These are phyloP conservation scores for Brevimyrus niger DNA, from an alignment of 2,113 vertebrate species.

Conservation along the genomic window DNA sequence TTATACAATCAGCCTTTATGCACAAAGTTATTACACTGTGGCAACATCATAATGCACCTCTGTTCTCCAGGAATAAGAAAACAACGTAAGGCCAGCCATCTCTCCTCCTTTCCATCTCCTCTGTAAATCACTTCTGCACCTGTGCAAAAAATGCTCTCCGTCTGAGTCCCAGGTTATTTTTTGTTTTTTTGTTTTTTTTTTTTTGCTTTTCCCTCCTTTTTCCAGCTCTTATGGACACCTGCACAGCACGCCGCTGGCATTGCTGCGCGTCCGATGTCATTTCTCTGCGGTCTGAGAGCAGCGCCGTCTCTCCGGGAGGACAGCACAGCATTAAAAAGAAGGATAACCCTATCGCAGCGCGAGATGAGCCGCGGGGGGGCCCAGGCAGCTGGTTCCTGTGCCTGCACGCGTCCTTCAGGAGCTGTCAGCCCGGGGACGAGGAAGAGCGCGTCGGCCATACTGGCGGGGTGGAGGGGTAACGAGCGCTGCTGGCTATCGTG, in stretches of 20 bases:
- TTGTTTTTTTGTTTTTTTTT: neutral
- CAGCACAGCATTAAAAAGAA: conserved; percentile 19
- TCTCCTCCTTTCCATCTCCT: neutral
- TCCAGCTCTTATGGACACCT: neutral
- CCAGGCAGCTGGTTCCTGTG: conserved; percentile 15
- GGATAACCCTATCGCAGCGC: conserved; percentile 12
- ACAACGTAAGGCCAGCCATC: neutral
- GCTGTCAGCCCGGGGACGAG: neutral
- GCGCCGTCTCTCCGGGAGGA: conserved; percentile 6
- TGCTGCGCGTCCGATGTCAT: conserved; percentile 9
- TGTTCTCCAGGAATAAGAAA: neutral
- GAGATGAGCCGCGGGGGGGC: conserved; percentile 22
- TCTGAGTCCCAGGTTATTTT: neutral
- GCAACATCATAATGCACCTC: neutral
- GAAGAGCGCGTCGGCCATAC: neutral
- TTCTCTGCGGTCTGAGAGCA: neutral
- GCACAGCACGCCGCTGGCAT: conserved; percentile 18
- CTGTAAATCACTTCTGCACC: conserved; percentile 15
- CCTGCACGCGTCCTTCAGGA: conserved; percentile 17
- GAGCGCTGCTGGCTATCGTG: neutral
- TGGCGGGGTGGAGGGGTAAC: neutral
- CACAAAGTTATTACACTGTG: neutral
- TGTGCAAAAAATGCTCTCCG: neutral
- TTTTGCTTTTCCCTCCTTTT: neutral
- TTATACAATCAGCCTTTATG: conserved; percentile 4